Conservation (phyloP, 2,113 vertebrate species). For the Otis tarda region DNA sequence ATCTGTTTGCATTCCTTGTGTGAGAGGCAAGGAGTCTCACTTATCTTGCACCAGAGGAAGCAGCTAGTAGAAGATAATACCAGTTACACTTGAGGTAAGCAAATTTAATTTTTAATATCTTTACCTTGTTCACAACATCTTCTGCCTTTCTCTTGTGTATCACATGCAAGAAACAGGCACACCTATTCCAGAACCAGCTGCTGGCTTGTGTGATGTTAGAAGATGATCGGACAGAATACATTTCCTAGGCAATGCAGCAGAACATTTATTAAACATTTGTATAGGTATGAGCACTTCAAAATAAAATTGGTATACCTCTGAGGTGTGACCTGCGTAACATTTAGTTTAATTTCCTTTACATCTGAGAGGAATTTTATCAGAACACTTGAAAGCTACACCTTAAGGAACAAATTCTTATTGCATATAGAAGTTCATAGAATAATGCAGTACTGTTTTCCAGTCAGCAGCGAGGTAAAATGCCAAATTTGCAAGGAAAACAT, state of each 20-base stretch:
- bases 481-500: neutral
- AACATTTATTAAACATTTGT: neutral
- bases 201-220: neutral
- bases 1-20: neutral
- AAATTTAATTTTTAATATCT: neutral
- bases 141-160: neutral
- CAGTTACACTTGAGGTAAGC: neutral
- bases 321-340: neutral
- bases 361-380: neutral
- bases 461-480: neutral
- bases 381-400: neutral
- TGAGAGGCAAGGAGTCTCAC: neutral
- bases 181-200: neutral
- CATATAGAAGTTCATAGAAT: neutral
- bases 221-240: neutral
- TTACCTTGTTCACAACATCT: neutral
- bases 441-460: neutral
- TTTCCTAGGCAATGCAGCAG: neutral
- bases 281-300: neutral
- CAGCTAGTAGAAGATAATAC: neutral
- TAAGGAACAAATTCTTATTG: neutral
- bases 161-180: neutral
- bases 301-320: neutral
- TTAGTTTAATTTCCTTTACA: neutral
- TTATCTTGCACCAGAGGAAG: fast-evolving